Conservation (phyloP, 1,140 invertebrate species). For the Hyphantria cunea region DNA sequence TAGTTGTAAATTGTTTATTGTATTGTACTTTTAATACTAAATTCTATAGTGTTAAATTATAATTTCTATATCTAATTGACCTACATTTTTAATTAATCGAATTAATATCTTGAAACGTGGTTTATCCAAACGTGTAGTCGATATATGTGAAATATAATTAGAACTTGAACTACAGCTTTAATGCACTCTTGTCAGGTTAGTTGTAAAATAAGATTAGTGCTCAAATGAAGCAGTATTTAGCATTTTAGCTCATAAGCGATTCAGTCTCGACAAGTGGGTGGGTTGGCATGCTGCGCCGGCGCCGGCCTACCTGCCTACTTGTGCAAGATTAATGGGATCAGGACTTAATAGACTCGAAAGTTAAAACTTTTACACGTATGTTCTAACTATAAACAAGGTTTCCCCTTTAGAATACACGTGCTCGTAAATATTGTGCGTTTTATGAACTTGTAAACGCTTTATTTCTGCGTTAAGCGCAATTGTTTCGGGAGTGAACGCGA, state of each 20-base stretch:
- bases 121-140: too few species aligned
- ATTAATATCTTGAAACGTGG: too few species aligned
- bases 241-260: conserved; percentile 37
- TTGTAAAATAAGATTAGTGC: conserved; percentile 5
- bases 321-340: conserved; percentile 42
- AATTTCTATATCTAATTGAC: too few species aligned
- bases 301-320: conserved; percentile 46
- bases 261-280: conserved; percentile 36
- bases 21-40: too few species aligned
- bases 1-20: too few species aligned
- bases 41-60: too few species aligned
- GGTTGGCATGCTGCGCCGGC: conserved; percentile 39
- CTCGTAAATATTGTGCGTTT: background rate
- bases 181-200: background rate
- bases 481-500: background rate
- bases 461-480: background rate
- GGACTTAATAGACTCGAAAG: conserved; percentile 32
- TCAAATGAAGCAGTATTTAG: conserved; percentile 26
- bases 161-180: too few species aligned
- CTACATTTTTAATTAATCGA: too few species aligned
- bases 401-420: background rate
- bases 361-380: conserved; percentile 30
- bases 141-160: too few species aligned
- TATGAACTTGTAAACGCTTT: background rate
- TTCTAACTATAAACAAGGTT: background rate